A percentile compares a stretch with the other conserved stretches of the same genome.
These are phyloP conservation scores for Anastatus disparis DNA, from an alignment of 1,140 invertebrate species.

Conservation along the genomic window DNA sequence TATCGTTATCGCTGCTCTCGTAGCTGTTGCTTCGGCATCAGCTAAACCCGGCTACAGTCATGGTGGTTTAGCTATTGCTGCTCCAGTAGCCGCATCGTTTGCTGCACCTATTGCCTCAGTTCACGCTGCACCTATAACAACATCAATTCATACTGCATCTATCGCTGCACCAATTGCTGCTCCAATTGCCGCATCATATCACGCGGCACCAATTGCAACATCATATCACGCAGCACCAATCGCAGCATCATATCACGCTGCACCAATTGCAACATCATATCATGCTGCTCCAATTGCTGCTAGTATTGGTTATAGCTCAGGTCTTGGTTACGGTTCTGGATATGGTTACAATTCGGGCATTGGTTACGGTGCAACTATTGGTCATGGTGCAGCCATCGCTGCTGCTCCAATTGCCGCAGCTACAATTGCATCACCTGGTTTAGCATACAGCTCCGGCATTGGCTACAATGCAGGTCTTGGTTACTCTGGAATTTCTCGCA, in stretches of 20 bases:
- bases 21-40: neutral
- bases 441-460: neutral
- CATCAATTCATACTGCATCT: too few relatives aligned
- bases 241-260: too few relatives aligned
- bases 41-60: neutral
- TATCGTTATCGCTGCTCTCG: neutral
- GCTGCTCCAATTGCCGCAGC: too few relatives aligned
- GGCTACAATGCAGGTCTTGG: neutral
- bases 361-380: neutral
- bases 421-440: too few relatives aligned
- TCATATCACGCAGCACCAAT: too few relatives aligned
- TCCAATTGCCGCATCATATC: too few relatives aligned
- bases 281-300: neutral
- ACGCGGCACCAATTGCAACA: too few relatives aligned
- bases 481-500: neutral
- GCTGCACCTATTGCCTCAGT: neutral
- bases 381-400: too few relatives aligned
- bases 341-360: neutral
- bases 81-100: neutral
- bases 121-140: too few relatives aligned
- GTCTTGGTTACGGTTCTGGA: neutral
- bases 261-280: neutral
- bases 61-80: neutral
- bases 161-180: neutral
- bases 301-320: neutral